Evolutionary conservation across 2,888 invertebrate species (phyloP), one percentile per base, ranked within the genome.

Genomic region (Lottia scabra): DNA sequence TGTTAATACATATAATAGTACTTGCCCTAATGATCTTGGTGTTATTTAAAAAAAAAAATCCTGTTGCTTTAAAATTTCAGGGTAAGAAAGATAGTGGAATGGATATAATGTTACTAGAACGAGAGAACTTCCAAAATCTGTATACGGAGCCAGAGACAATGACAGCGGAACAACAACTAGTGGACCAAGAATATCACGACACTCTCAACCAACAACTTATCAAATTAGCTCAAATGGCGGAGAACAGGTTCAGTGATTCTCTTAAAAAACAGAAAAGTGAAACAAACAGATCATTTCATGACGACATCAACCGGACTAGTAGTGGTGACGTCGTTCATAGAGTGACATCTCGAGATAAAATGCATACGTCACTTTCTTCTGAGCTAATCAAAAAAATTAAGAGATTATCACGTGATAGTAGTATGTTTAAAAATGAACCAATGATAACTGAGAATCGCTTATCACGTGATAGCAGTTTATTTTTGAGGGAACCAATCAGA

Each of bases 151-250:
- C 56, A 2, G 56, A 56, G 23, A 23, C 56, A 56, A 56, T 56
- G 56, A 23, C 56, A 5, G 56, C 56, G 12, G 56, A 56, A 56
- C 56, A 56, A 56, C 56, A 23, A 23, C 10, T 56, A n/a, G 56
- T 56, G 56, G 56, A 56, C 56, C 56, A 56, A 56, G 56, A 56
- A 56, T 56, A 56, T 23, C 56, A 56, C 15, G 56, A 56, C 23
- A 56, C 56, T 23, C 23, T 56, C 3, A 56, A 56, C 13, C 56
- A 56, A 23, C 56, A 56, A 56, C 56, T 56, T 13, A 56, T 56
- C 19, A 56, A 56, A 19, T 12, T 56, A 4, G 56, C 56, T 12
- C 19, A 56, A 56, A 56, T 56, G 56, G 56, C 56, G 12, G 56
- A 56, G 19, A 56, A 56, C 12, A 19, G 23, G 13, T 56, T 56